Evolutionary conservation across 2,888 invertebrate genomes (phyloP).

Genomic region (Sialis lutaria): DNA sequence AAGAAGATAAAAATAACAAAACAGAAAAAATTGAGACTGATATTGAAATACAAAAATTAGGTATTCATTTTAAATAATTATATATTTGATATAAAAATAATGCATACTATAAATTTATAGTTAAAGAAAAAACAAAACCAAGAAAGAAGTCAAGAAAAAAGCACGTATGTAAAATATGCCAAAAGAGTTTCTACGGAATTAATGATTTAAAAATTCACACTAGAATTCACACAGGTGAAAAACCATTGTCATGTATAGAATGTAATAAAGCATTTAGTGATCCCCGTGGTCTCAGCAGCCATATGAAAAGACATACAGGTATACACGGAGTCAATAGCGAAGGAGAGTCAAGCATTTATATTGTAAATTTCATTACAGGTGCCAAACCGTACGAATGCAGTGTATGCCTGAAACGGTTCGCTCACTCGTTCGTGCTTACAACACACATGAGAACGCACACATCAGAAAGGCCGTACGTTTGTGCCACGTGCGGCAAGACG

Average conservation of each 20-base stretch:
- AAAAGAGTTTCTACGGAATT: conserved; percentile 16
- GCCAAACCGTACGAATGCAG: conserved; percentile 16
- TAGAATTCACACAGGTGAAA: conserved; percentile 16
- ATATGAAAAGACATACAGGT: conserved; percentile 18
- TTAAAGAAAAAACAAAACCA: conserved; percentile 13
- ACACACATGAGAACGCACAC: conserved; percentile 19
- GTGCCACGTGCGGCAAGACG: conserved; percentile 18
- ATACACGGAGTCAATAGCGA: background rate
- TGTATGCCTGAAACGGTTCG: conserved; percentile 17
- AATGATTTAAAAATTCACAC: conserved; percentile 16
- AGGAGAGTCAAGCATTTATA: no score
- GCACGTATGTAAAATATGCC: conserved; percentile 16
- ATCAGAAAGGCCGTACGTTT: conserved; percentile 18
- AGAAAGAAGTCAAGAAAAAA: conserved; percentile 14
- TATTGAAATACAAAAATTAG: no score
- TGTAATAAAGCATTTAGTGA: conserved; percentile 17
- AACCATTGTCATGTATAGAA: conserved; percentile 14
- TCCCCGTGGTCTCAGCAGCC: conserved; percentile 17
- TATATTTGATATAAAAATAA: background rate
- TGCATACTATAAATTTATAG: background rate
- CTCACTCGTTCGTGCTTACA: conserved; percentile 16
- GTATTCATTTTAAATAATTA: background rate
- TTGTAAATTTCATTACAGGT: conserved; percentile 8
- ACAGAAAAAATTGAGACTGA: no score
- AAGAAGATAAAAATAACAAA: no score